phyloP scores from a whole-genome alignment of 2,113 vertebrate species.

The Phylloscopus whistleri region DNA sequence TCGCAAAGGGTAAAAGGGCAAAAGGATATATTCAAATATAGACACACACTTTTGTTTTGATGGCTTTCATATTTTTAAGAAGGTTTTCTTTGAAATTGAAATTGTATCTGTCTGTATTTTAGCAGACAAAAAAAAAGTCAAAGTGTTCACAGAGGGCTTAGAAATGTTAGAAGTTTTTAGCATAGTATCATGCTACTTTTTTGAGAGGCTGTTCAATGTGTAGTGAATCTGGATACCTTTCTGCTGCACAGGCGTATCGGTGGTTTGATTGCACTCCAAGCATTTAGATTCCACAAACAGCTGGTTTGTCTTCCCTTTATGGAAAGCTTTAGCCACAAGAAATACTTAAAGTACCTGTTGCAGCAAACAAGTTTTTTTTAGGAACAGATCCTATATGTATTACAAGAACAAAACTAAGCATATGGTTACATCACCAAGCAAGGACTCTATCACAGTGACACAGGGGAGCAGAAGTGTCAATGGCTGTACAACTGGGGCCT shows the following conservation, averaged over 20 bases:
- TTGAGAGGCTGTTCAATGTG: neutral
- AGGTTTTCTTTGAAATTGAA: neutral
- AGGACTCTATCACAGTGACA: neutral
- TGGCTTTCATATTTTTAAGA: neutral
- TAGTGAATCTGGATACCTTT: neutral
- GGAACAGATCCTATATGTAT: too few relatives aligned
- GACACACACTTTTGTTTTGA: neutral
- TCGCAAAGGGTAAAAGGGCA: neutral
- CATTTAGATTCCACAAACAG: neutral
- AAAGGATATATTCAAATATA: neutral
- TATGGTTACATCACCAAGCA: neutral
- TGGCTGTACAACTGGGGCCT: neutral
- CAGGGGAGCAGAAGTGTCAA: neutral
- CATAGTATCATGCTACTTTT: neutral
- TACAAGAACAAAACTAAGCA: neutral
- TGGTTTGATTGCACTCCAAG: neutral
- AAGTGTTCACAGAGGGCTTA: neutral
- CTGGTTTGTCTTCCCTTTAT: neutral
- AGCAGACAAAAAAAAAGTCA: neutral
- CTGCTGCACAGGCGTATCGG: rapidly evolving
- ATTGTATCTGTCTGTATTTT: neutral
- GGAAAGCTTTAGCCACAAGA: neutral
- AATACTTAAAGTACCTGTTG: neutral
- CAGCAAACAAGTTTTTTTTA: neutral
- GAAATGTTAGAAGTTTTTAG: neutral